A percentile compares a stretch with the other conserved stretches of the same genome.
phyloP scores from a whole-genome alignment of 1,140 invertebrate species.

The Bombus picipes region DNA sequence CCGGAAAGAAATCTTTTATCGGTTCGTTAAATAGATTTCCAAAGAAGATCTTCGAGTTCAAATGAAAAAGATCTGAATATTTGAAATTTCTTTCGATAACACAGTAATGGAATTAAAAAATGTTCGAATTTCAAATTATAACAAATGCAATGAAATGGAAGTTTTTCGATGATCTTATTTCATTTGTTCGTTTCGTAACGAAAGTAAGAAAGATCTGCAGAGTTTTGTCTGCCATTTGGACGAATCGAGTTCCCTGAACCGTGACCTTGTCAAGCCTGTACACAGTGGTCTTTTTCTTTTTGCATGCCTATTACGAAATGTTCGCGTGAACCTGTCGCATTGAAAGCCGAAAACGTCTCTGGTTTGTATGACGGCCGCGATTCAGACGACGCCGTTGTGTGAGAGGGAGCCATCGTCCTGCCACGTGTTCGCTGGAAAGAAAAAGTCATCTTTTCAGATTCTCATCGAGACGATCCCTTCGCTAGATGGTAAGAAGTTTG shows the following conservation, averaged over 20 bases:
- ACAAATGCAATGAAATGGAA: too few relatives aligned
- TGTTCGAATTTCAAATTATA: too few relatives aligned
- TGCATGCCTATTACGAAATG: constrained; percentile 11
- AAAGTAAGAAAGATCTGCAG: not conserved
- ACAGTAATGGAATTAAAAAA: too few relatives aligned
- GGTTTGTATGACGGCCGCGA: not conserved
- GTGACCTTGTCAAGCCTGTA: constrained; percentile 12
- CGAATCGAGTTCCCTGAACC: constrained; percentile 39
- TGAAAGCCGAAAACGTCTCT: constrained; percentile 1
- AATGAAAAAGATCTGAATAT: too few relatives aligned
- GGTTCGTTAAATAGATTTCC: too few relatives aligned
- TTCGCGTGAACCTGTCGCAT: constrained; percentile 36
- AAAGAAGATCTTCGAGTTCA: too few relatives aligned
- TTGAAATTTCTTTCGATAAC: too few relatives aligned
- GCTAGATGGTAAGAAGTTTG: constrained; percentile 39
- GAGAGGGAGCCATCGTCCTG: constrained; percentile 75
- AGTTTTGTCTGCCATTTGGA: not conserved
- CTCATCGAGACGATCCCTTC: constrained; percentile 67
- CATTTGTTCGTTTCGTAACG: not conserved
- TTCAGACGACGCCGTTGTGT: constrained; percentile 76
- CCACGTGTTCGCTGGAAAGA: constrained; percentile 81
- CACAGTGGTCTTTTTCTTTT: not conserved
- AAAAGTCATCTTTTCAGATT: constrained; percentile 77
- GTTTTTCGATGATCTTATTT: not conserved
- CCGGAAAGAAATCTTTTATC: too few relatives aligned